Percentiles rank a stretch among this genome's conserved stretches.
These are phyloP conservation scores for Radopholus similis DNA, from an alignment of 1,140 invertebrate genomes.

Conservation along the genomic window DNA sequence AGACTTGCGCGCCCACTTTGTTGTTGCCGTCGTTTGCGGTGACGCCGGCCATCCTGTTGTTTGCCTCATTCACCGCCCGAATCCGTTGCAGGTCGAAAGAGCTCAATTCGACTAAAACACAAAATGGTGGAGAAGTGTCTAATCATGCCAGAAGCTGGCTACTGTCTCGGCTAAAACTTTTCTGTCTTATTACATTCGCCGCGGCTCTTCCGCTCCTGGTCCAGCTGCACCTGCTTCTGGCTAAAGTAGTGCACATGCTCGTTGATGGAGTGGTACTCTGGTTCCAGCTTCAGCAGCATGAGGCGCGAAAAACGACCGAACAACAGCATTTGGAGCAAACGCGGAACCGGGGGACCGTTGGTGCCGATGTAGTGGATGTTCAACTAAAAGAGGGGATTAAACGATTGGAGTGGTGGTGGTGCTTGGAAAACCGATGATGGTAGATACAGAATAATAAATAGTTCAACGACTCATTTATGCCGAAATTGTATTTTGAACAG, in stretches of 20 bases:
- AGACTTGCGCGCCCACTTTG: not conserved
- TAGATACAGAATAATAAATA: too few species aligned
- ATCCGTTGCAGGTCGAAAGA: too few species aligned
- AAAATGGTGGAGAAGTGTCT: not conserved
- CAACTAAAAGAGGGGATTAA: slow-evolving; percentile 60
- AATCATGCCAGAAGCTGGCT: not conserved
- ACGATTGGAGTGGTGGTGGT: not conserved
- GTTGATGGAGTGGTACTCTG: slow-evolving; percentile 53
- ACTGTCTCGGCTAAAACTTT: not conserved
- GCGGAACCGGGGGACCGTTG: slow-evolving; percentile 73
- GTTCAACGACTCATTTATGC: slow-evolving; percentile 43
- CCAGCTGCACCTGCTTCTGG: slow-evolving; percentile 27
- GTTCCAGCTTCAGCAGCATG: slow-evolving; percentile 64
- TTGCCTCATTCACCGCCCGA: too few species aligned
- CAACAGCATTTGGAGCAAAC: slow-evolving; percentile 69
- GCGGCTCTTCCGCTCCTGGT: not conserved
- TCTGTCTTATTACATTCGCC: not conserved
- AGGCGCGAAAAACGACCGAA: slow-evolving; percentile 64
- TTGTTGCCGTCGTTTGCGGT: not conserved
- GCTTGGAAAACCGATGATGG: not conserved
- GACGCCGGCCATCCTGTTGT: not conserved
- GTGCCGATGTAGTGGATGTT: slow-evolving; percentile 82
- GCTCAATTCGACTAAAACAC: too few species aligned
- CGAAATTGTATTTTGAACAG: not conserved
- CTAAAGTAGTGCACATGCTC: slow-evolving; percentile 54